phyloP scores from a whole-genome alignment of 2,888 invertebrate genomes.

The Parapristionchus giblindavisi region DNA sequence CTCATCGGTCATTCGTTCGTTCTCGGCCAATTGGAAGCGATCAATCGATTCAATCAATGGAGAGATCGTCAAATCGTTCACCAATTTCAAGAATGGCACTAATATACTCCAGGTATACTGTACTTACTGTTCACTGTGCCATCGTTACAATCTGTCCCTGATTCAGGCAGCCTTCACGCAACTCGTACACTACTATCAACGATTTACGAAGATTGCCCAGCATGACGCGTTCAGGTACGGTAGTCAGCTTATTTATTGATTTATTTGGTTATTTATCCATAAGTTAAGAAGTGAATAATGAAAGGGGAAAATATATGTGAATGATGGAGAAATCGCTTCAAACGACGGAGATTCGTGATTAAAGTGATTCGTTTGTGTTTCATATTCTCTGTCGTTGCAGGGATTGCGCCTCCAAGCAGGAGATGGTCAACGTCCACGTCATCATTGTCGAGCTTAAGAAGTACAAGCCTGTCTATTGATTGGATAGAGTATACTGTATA shows the following conservation, averaged over 20 bases:
- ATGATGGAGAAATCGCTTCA: too few species aligned
- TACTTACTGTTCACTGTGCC: constrained; percentile 1
- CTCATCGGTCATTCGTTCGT: constrained; percentile 85
- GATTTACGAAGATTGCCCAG: constrained; percentile 91
- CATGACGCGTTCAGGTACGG: constrained; percentile 74
- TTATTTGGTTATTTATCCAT: background rate
- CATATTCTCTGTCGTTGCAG: constrained; percentile 23
- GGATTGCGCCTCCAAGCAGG: constrained; percentile 75
- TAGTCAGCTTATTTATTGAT: background rate
- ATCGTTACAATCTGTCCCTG: background rate
- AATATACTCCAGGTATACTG: constrained; percentile 82
- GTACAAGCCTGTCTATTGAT: constrained; percentile 90
- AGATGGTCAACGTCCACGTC: constrained; percentile 95
- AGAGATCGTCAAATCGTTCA: constrained; percentile 92
- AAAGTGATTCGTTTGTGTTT: too few species aligned
- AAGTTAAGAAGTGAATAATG: background rate
- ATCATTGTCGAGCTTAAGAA: constrained; percentile 99
- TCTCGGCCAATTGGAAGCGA: constrained; percentile 92
- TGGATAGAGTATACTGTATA: background rate
- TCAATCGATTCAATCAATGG: constrained; percentile 92
- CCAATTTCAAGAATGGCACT: constrained; percentile 93
- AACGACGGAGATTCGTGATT: too few species aligned
- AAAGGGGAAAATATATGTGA: too few species aligned
- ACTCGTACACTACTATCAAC: constrained; percentile 95
- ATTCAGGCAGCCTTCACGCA: constrained; percentile 87